A percentile compares a stretch with the other conserved stretches of the same genome.
Evolutionary conservation across 2,797 vertebrate species (phyloP).

Genomic region (Percopsis omiscomaycus): DNA sequence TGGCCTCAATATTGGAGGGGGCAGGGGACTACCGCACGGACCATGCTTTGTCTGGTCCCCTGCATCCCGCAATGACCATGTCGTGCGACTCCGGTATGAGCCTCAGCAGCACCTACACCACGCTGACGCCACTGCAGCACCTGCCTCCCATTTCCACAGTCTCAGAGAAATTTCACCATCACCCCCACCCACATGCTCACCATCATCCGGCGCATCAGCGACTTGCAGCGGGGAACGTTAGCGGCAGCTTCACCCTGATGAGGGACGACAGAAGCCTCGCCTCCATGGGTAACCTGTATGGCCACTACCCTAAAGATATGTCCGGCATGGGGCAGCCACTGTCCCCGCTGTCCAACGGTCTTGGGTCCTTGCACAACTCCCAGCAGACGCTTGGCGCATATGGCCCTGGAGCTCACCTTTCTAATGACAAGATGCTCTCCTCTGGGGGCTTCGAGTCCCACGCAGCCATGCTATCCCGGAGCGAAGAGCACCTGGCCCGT

Average conservation of each 20-base stretch:
- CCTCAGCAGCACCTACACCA: constrained; percentile 93
- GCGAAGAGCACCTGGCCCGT: constrained; percentile 88
- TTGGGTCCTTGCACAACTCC: constrained; percentile 89
- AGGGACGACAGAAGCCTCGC: constrained; percentile 91
- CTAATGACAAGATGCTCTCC: constrained; percentile 92
- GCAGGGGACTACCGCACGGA: constrained; percentile 86
- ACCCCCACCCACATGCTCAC: constrained; percentile 83
- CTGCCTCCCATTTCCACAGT: constrained; percentile 93
- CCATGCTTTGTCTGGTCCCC: constrained; percentile 80
- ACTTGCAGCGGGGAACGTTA: constrained; percentile 87
- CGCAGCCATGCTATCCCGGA: constrained; percentile 89
- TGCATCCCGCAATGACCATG: constrained; percentile 96
- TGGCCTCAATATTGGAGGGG: constrained; percentile 94
- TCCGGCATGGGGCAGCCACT: constrained; percentile 90
- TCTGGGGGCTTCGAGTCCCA: constrained; percentile 91
- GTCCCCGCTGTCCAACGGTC: constrained; percentile 89
- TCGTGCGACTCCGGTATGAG: constrained; percentile 94
- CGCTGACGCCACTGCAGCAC: constrained; percentile 94
- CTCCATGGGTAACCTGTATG: constrained; percentile 92
- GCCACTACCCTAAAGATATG: constrained; percentile 95
- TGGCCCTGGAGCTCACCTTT: constrained; percentile 86
- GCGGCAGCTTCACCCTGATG: constrained; percentile 94
- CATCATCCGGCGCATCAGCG: constrained; percentile 86
- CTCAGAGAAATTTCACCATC: constrained; percentile 92
- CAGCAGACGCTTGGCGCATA: constrained; percentile 90